phyloP scores from a whole-genome alignment of 2,797 vertebrate genomes.

The Micropoecilia bifurca region DNA sequence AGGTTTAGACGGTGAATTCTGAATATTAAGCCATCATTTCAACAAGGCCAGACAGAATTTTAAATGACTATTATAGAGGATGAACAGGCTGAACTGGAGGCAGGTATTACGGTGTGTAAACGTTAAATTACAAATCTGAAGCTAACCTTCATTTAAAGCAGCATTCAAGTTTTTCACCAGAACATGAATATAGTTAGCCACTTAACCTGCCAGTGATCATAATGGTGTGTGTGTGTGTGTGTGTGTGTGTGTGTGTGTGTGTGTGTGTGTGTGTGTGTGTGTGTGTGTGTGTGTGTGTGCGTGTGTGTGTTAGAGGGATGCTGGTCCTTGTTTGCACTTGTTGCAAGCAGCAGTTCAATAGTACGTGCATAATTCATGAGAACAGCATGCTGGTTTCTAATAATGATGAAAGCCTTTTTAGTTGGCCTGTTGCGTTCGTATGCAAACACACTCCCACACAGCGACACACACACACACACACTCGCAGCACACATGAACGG shows the following conservation, averaged over 20 bases:
- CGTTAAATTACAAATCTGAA: not conserved
- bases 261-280: not conserved
- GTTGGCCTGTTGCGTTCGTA: not conserved
- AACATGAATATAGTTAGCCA: not conserved
- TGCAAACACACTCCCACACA: constrained; percentile 1
- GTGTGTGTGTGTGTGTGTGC: not conserved
- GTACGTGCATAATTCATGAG: constrained; percentile 83
- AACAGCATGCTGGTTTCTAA: constrained; percentile 72
- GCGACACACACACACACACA: not conserved
- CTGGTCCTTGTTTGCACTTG: not conserved
- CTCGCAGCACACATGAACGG: not conserved
- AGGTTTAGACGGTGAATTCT: too few relatives aligned
- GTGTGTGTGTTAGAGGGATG: not conserved
- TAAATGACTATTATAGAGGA: not conserved
- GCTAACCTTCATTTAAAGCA: not conserved
- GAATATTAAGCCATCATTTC: too few relatives aligned
- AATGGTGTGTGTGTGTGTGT: not conserved
- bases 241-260: not conserved
- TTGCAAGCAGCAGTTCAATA: constrained; percentile 28
- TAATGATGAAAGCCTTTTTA: constrained; percentile 35
- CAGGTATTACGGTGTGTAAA: not conserved
- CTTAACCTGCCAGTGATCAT: not conserved
- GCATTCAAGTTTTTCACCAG: not conserved
- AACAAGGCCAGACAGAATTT: not conserved
- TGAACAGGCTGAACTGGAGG: not conserved